These are phyloP conservation scores for Psylliodes chrysocephalus DNA, from an alignment of 2,888 invertebrate genomes.

Conservation along the genomic window DNA sequence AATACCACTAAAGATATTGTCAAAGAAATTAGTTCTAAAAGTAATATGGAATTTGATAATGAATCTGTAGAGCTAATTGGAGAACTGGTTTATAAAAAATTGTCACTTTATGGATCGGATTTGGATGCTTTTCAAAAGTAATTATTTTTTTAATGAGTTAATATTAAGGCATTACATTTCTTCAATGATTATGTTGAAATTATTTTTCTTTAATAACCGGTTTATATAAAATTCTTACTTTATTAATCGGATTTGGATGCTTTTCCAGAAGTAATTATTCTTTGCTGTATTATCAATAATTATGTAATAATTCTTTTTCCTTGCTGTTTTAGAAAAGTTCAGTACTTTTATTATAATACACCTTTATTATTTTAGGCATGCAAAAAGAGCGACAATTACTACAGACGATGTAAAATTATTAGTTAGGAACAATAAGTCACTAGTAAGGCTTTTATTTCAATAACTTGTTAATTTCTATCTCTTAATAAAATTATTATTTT, in stretches of 20 bases:
- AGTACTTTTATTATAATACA: too few species aligned
- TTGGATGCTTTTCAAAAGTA: slow-evolving; percentile 76
- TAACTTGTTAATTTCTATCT: background rate
- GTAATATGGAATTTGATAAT: slow-evolving; percentile 67
- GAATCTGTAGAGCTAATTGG: slow-evolving; percentile 70
- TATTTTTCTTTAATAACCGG: too few species aligned
- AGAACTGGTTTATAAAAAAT: slow-evolving; percentile 71
- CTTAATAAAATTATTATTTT: slow-evolving; percentile 22
- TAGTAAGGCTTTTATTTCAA: slow-evolving; percentile 66
- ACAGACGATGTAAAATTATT: slow-evolving; percentile 74
- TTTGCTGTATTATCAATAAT: too few species aligned
- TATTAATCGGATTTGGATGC: too few species aligned
- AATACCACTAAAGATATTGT: slow-evolving; percentile 68
- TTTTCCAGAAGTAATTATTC: too few species aligned
- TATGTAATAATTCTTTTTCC: too few species aligned
- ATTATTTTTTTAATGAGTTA: too few species aligned
- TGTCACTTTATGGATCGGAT: slow-evolving; percentile 68
- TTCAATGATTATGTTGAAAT: too few species aligned
- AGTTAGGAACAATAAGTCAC: slow-evolving; percentile 69
- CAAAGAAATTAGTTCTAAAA: slow-evolving; percentile 67
- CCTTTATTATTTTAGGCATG: slow-evolving; percentile 69
- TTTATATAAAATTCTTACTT: too few species aligned
- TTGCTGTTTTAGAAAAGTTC: too few species aligned
- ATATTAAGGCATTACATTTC: too few species aligned
- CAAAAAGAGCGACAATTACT: slow-evolving; percentile 71